Evolutionary conservation across 2,888 invertebrate species (phyloP).

Genomic region (Plagodis pulveraria): DNA sequence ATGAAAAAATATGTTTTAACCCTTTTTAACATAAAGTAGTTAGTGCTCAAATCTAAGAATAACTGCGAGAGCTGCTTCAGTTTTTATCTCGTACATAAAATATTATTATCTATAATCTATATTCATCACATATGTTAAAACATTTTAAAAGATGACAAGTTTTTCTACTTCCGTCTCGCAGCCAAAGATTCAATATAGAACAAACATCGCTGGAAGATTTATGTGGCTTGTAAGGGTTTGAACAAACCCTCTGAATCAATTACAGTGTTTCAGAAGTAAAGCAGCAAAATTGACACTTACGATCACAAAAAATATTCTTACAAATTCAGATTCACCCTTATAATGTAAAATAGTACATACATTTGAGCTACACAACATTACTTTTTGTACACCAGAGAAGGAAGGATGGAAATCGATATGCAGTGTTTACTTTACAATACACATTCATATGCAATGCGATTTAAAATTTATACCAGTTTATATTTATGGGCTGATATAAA

Average conservation of each 20-base stretch:
- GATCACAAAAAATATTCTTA: conserved; percentile 66
- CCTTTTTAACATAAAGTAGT: conserved; percentile 17
- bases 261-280: conserved; percentile 64
- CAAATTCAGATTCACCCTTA: conserved; percentile 78
- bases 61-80: conserved; percentile 17
- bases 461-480: too few species aligned
- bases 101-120: conserved; percentile 34
- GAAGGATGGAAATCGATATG: background rate
- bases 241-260: conserved; percentile 46
- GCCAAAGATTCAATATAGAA: conserved; percentile 12
- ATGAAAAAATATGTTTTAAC: conserved; percentile 9
- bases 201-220: conserved; percentile 5
- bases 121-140: conserved; percentile 36
- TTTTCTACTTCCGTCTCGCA: conserved; percentile 15
- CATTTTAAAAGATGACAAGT: conserved; percentile 19
- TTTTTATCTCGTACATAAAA: conserved; percentile 28
- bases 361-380: conserved; percentile 72
- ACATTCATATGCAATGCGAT: background rate
- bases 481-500: too few species aligned
- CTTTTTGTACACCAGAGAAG: conserved; percentile 40
- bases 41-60: conserved; percentile 34
- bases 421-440: background rate
- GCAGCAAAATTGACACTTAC: conserved; percentile 66
- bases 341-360: conserved; percentile 64
- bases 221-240: conserved; percentile 2